These are phyloP conservation scores for Mesorhabditis sp. DNA, from an alignment of 2,888 invertebrate species.

Conservation along the genomic window DNA sequence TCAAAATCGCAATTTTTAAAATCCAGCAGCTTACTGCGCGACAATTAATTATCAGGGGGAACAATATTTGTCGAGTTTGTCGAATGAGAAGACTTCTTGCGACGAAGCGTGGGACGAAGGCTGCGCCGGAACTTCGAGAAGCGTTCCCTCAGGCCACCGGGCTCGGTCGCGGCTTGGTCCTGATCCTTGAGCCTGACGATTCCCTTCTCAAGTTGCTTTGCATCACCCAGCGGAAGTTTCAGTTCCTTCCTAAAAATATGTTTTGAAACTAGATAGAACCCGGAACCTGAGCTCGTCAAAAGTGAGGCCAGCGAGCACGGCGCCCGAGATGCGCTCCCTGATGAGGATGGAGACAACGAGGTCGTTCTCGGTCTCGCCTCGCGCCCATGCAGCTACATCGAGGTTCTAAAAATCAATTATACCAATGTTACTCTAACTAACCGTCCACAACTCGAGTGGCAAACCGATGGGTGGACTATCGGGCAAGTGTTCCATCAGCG, in stretches of 20 bases:
- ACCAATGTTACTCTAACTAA: not conserved
- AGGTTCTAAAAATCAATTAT: not conserved
- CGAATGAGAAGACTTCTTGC: no score
- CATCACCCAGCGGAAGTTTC: not conserved
- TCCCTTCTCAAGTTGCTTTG: not conserved
- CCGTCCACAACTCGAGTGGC: not conserved
- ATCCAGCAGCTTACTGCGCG: no score
- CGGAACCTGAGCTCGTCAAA: not conserved
- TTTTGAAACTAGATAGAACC: no score
- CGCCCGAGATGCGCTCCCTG: not conserved
- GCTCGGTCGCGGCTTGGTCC: no score
- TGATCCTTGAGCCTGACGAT: not conserved
- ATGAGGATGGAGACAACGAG: not conserved
- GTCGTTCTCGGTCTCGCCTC: not conserved
- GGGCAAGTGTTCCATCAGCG: not conserved
- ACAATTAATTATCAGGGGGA: no score
- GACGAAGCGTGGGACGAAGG: no score
- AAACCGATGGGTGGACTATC: not conserved
- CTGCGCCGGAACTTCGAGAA: no score
- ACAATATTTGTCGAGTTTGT: no score
- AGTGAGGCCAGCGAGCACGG: not conserved
- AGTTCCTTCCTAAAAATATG: not conserved
- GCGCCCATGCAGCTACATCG: not conserved
- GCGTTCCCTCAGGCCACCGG: no score
- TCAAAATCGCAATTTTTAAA: no score